A percentile compares a stretch with the other conserved stretches of the same genome.
These are phyloP conservation scores for Sinosuthora webbiana DNA, from an alignment of 2,113 vertebrate genomes.

Conservation along the genomic window DNA sequence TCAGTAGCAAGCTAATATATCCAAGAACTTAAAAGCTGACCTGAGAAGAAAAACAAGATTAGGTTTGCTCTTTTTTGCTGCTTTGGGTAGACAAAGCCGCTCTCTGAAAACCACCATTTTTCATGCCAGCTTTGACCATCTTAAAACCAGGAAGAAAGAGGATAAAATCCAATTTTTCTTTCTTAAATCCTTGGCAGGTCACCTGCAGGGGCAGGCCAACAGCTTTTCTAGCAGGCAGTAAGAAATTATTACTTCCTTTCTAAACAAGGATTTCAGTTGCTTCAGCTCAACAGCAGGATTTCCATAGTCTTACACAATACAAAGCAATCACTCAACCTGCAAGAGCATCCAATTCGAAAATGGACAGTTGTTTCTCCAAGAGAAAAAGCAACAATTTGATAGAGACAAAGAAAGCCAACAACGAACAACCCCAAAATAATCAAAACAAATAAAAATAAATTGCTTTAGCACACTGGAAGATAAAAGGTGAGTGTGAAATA, in stretches of 20 bases:
- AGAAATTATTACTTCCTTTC: constrained; percentile 35
- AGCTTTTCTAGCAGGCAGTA: constrained; percentile 13
- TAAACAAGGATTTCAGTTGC: constrained; percentile 33
- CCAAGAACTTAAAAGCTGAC: constrained; percentile 7
- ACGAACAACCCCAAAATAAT: not conserved
- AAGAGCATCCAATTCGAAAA: not conserved
- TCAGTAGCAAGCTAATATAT: not conserved
- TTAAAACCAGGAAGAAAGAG: constrained; percentile 16
- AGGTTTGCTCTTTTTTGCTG: constrained; percentile 1
- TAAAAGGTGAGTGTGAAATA: not conserved
- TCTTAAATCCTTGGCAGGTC: constrained; percentile 51
- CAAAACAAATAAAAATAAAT: not conserved
- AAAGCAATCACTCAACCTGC: constrained; percentile 25
- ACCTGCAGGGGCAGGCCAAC: constrained; percentile 1
- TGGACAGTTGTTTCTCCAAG: not conserved
- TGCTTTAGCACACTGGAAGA: not conserved
- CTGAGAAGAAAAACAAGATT: constrained; percentile 31
- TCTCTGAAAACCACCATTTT: constrained; percentile 28
- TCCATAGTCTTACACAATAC: not conserved
- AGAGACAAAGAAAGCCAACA: not conserved
- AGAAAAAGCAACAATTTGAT: not conserved
- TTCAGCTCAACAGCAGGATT: constrained; percentile 25
- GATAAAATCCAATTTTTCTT: constrained; percentile 34
- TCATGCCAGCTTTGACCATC: constrained; percentile 48
- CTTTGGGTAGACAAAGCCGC: constrained; percentile 35